phyloP scores from a whole-genome alignment of 2,888 invertebrate species.

The Platycnemis pennipes region DNA sequence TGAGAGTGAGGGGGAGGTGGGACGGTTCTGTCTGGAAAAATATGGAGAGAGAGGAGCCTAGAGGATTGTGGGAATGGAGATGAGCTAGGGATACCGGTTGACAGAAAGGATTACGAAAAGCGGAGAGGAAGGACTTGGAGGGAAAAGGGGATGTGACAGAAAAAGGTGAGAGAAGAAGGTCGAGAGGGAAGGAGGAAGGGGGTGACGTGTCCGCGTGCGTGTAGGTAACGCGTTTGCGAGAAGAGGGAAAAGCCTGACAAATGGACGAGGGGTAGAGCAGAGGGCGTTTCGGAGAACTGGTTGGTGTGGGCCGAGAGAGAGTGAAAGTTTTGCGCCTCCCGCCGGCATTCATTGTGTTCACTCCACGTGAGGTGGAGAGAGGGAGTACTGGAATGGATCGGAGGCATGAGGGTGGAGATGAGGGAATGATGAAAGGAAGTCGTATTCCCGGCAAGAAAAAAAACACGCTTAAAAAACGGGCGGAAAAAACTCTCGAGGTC shows the following conservation, averaged over 20 bases:
- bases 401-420: background rate
- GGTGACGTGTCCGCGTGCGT: background rate
- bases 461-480: background rate
- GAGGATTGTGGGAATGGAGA: background rate
- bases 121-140: background rate
- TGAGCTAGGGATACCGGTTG: background rate
- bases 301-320: background rate
- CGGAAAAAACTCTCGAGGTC: background rate
- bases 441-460: background rate
- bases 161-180: background rate
- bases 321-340: background rate
- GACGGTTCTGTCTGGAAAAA: background rate
- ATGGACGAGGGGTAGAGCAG: background rate
- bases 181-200: too few species aligned
- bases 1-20: background rate
- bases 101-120: background rate
- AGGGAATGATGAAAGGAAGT: too few species aligned
- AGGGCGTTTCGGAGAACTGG: background rate
- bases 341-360: background rate
- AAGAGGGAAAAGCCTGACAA: background rate
- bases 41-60: background rate
- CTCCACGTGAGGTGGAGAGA: background rate
- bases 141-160: background rate
- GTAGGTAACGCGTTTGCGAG: background rate
- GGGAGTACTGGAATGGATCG: background rate